phyloP scores from a whole-genome alignment of 2,797 vertebrate species.

The Phrynocephalus guinanensis region DNA sequence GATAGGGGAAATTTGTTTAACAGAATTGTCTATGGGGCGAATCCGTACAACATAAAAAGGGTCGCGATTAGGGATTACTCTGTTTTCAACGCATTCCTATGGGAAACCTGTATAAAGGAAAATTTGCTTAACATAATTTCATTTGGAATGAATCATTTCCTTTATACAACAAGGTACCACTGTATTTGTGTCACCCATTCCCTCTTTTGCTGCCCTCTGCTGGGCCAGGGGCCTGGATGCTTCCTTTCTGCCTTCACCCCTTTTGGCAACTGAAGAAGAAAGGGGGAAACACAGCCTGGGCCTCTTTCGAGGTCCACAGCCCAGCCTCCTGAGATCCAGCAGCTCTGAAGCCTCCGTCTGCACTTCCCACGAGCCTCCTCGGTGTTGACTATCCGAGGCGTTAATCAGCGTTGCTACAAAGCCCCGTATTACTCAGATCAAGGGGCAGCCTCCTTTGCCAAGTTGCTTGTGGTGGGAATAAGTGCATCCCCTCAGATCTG shows the following conservation, averaged over 20 bases:
- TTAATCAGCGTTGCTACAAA: constrained; percentile 31
- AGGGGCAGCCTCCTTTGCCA: constrained; percentile 27
- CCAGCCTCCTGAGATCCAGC: background rate
- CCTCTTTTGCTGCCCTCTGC: constrained; percentile 1
- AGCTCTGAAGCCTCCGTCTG: constrained; percentile 7
- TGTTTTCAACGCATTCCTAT: too few relatives aligned
- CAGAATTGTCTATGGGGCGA: too few relatives aligned
- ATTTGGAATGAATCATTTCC: too few relatives aligned
- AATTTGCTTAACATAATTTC: too few relatives aligned
- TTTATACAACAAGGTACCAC: too few relatives aligned
- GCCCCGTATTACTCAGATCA: constrained; percentile 23
- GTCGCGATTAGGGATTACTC: too few relatives aligned
- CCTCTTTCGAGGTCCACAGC: background rate
- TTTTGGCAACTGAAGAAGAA: background rate
- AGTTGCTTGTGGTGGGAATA: constrained; percentile 38
- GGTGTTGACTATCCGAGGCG: constrained; percentile 2
- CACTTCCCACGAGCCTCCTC: constrained; percentile 15
- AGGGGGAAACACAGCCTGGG: background rate
- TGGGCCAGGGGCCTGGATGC: background rate
- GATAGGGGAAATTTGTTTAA: too few relatives aligned
- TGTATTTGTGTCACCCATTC: background rate
- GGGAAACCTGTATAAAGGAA: too few relatives aligned
- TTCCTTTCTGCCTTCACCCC: background rate
- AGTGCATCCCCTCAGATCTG: constrained; percentile 24
- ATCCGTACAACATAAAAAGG: too few relatives aligned